These are phyloP conservation scores for Daphoenositta chrysoptera DNA, from an alignment of 2,113 vertebrate species.

Conservation along the genomic window DNA sequence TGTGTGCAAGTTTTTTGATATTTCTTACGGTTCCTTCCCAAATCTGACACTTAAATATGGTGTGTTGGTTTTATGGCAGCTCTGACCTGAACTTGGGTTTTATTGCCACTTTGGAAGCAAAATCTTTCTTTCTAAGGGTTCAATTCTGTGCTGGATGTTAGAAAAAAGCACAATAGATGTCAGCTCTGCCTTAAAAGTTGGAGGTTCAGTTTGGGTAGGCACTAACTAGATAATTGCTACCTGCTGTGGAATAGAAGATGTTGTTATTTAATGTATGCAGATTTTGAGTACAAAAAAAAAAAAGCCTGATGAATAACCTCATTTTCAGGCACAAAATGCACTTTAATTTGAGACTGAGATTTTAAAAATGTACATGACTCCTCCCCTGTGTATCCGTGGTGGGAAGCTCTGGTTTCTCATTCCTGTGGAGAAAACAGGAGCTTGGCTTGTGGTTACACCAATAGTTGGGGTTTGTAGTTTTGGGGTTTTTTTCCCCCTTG, in stretches of 20 bases:
- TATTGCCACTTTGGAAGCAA: not conserved
- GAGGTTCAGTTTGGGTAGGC: not conserved
- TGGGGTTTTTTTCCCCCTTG: not conserved
- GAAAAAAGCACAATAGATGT: not conserved
- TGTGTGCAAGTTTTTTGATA: accelerated
- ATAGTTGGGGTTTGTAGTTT: not conserved
- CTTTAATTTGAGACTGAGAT: not conserved
- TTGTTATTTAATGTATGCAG: not conserved
- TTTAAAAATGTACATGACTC: not conserved
- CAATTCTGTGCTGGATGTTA: not conserved
- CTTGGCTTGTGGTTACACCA: not conserved
- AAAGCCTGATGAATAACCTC: not conserved
- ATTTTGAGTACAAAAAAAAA: not conserved
- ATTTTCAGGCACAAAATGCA: not conserved
- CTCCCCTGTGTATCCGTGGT: not conserved
- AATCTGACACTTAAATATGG: not conserved
- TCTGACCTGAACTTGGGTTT: not conserved
- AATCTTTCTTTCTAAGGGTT: not conserved
- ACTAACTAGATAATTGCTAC: not conserved
- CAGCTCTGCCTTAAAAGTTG: not conserved
- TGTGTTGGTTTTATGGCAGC: not conserved
- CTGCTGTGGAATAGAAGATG: not conserved
- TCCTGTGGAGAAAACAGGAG: not conserved
- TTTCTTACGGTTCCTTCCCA: not conserved
- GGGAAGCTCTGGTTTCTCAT: not conserved